Conservation (phyloP, 1,140 invertebrate species). For the Philotrypesis tridentata region DNA sequence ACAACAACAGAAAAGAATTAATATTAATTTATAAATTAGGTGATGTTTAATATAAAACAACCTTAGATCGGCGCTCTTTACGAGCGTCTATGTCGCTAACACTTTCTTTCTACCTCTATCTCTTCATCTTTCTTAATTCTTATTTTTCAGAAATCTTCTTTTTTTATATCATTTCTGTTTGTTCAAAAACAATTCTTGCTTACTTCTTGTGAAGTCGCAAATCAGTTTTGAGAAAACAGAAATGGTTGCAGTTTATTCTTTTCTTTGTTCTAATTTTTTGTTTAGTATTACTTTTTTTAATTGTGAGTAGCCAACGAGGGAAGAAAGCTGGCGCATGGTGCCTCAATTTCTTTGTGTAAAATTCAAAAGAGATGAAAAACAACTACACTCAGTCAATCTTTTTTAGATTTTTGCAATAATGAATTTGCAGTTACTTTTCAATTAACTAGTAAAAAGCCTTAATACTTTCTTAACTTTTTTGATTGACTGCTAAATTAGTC, state of each 20-base stretch:
- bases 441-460: conserved; percentile 37
- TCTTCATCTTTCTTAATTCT: conserved; percentile 36
- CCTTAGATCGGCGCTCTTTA: conserved; percentile 10
- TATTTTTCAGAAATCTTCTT: conserved; percentile 44
- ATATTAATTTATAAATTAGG: conserved; percentile 38
- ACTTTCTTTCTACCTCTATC: conserved; percentile 40
- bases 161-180: conserved; percentile 24
- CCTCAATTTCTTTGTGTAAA: conserved; percentile 11
- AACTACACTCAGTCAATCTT: conserved; percentile 19
- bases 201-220: background rate
- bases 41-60: conserved; percentile 21
- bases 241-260: conserved; percentile 21
- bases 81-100: conserved; percentile 32
- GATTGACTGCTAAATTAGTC: conserved; percentile 53
- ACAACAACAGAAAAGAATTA: conserved; percentile 45
- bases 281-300: conserved; percentile 31
- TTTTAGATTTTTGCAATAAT: conserved; percentile 28
- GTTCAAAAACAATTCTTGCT: background rate
- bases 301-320: conserved; percentile 42
- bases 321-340: conserved; percentile 48
- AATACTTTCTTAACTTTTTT: conserved; percentile 37
- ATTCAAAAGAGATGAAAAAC: conserved; percentile 34
- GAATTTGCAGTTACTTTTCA: conserved; percentile 43
- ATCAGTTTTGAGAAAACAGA: background rate
- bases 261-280: conserved; percentile 37